Percentiles rank a stretch among this genome's conserved stretches.
Conservation (phyloP, 1,140 invertebrate genomes). For the Bombus ignitus region DNA sequence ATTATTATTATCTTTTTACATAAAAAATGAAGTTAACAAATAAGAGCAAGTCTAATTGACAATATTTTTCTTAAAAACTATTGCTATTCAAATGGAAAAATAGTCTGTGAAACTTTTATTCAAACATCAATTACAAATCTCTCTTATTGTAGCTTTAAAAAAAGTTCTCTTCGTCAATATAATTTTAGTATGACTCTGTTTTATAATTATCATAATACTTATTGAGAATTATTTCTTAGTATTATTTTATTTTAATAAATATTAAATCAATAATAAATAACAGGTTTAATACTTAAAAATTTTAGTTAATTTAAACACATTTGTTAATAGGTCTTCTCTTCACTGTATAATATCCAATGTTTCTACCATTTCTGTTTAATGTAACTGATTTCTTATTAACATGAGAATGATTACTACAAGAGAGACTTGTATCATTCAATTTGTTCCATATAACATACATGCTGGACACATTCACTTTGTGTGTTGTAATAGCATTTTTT, state of each 20-base stretch:
- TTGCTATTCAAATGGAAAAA: slow-evolving; percentile 66
- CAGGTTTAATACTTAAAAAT: slow-evolving; percentile 5
- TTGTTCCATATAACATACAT: slow-evolving; percentile 79
- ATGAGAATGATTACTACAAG: slow-evolving; percentile 62
- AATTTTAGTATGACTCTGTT: background rate
- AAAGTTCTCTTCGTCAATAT: background rate
- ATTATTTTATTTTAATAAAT: slow-evolving; percentile 8
- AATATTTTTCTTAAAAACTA: slow-evolving; percentile 61
- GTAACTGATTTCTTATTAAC: slow-evolving; percentile 60
- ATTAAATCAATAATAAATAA: slow-evolving; percentile 48
- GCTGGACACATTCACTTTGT: slow-evolving; percentile 73
- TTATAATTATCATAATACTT: background rate
- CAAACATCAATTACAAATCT: slow-evolving; percentile 27
- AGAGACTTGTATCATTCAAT: slow-evolving; percentile 68
- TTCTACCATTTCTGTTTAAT: slow-evolving; percentile 68
- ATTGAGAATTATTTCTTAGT: background rate
- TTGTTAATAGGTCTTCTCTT: slow-evolving; percentile 65
- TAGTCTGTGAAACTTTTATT: slow-evolving; percentile 56
- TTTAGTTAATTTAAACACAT: slow-evolving; percentile 62
- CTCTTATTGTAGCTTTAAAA: background rate
- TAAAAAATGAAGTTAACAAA: slow-evolving; percentile 21
- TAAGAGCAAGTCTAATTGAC: slow-evolving; percentile 67
- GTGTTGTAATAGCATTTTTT: slow-evolving; percentile 76
- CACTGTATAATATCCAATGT: slow-evolving; percentile 69
- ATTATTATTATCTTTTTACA: slow-evolving; percentile 15